phyloP scores from a whole-genome alignment of 2,888 invertebrate species.

The Sialis lutaria region DNA sequence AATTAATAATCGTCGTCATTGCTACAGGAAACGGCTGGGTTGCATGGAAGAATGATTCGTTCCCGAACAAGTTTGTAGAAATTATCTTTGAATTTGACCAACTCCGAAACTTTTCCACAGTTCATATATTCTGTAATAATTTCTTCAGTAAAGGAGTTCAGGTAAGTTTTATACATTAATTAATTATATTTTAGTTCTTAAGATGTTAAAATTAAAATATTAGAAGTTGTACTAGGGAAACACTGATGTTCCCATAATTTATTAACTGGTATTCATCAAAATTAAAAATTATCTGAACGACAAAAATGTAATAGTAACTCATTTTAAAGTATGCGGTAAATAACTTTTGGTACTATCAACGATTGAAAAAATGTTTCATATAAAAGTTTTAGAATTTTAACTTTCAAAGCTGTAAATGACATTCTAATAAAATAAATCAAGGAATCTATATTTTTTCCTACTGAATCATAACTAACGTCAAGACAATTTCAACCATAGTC shows the following conservation, averaged over 20 bases:
- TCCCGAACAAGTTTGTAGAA: slow-evolving; percentile 36
- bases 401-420: too few relatives aligned
- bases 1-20: slow-evolving; percentile 3
- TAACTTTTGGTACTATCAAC: too few relatives aligned
- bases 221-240: not conserved
- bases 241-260: not conserved
- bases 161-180: slow-evolving; percentile 23
- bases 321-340: too few relatives aligned
- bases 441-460: too few relatives aligned
- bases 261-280: too few relatives aligned
- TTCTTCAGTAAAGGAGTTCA: slow-evolving; percentile 48
- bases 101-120: slow-evolving; percentile 45
- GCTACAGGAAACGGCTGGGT: slow-evolving; percentile 53
- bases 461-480: too few relatives aligned
- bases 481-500: too few relatives aligned
- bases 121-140: slow-evolving; percentile 53
- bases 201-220: not conserved
- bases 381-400: too few relatives aligned
- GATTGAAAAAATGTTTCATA: too few relatives aligned
- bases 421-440: too few relatives aligned
- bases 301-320: too few relatives aligned
- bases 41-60: slow-evolving; percentile 48
- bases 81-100: slow-evolving; percentile 53
- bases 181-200: not conserved
- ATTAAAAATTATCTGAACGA: too few relatives aligned